Percentiles rank a stretch among this genome's conserved stretches.
phyloP scores from a whole-genome alignment of 2,797 vertebrate species.

The Triplophysa yarkandensis region DNA sequence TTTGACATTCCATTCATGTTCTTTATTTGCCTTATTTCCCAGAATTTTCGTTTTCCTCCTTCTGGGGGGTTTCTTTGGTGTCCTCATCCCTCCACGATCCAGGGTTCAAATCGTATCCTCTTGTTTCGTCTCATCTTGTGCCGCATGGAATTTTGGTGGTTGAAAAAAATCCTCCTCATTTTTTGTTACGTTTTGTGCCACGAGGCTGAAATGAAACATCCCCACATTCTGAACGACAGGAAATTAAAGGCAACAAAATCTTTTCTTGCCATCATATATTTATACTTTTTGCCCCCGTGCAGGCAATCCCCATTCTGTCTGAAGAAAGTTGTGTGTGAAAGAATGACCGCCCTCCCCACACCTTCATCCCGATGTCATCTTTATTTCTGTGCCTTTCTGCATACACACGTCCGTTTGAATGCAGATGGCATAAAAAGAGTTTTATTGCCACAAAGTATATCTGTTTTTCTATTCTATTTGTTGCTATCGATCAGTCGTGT shows the following conservation, averaged over 20 bases:
- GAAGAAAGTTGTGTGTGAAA: constrained; percentile 95
- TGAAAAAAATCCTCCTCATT: constrained; percentile 71
- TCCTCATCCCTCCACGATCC: constrained; percentile 78
- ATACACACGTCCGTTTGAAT: constrained; percentile 81
- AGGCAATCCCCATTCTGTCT: constrained; percentile 78
- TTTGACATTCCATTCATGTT: constrained; percentile 61
- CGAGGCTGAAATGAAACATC: constrained; percentile 74
- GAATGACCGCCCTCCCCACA: constrained; percentile 69
- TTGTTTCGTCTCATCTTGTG: constrained; percentile 90
- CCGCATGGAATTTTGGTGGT: constrained; percentile 99
- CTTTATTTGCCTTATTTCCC: constrained; percentile 49
- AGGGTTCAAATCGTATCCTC: constrained; percentile 76
- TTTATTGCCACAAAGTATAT: constrained; percentile 96
- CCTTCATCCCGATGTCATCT: constrained; percentile 54
- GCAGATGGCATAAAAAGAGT: constrained; percentile 99
- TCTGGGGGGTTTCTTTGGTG: constrained; percentile 64
- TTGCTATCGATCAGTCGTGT: constrained; percentile 79
- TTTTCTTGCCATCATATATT: constrained; percentile 94
- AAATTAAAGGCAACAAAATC: constrained; percentile 95
- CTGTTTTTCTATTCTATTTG: constrained; percentile 89
- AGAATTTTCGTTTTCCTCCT: constrained; percentile 54
- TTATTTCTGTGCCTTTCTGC: constrained; percentile 73
- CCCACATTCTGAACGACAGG: constrained; percentile 78
- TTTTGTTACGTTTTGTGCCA: constrained; percentile 64
- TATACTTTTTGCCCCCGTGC: constrained; percentile 71